Conservation (phyloP, 2,888 invertebrate genomes). For the Drosophila engyochracea region DNA sequence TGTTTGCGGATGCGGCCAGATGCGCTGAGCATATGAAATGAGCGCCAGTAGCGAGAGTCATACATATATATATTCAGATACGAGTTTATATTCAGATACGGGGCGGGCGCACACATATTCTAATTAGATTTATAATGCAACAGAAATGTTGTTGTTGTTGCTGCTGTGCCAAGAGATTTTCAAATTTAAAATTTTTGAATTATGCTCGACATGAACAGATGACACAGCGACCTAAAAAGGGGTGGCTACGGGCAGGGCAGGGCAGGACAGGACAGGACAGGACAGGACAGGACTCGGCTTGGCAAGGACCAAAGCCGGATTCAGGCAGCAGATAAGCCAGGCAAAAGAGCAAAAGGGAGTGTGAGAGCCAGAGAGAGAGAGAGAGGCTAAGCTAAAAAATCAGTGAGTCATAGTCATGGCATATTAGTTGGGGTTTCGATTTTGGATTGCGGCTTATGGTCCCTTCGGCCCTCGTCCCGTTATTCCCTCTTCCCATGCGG, state of each 20-base stretch:
- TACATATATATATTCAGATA: conserved; percentile 2
- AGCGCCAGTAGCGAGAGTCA: conserved; percentile 31
- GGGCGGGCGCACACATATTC: conserved; percentile 63
- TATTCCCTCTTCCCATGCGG: conserved; percentile 13
- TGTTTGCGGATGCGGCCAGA: conserved; percentile 71
- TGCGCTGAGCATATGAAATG: conserved; percentile 79
- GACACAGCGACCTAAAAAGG: conserved; percentile 58
- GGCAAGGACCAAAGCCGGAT: conserved; percentile 28
- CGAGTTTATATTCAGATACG: conserved; percentile 48
- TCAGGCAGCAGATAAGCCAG: conserved; percentile 50
- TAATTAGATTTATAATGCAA: conserved; percentile 76
- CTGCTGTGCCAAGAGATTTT: conserved; percentile 55
- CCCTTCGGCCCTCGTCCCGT: conserved; percentile 33
- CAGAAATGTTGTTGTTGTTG: conserved; percentile 47
- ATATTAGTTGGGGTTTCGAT: conserved; percentile 55
- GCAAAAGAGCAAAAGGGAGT: neutral
- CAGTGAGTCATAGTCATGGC: conserved; percentile 75
- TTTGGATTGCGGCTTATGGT: conserved; percentile 23
- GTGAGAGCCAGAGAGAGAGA: neutral
- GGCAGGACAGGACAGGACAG: neutral
- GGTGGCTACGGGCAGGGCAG: conserved; percentile 40
- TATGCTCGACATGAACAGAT: conserved; percentile 62
- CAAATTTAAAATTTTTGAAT: conserved; percentile 69
- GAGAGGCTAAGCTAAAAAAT: conserved; percentile 36
- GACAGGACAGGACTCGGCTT: conserved; percentile 12